Evolutionary conservation across 1,140 invertebrate species (phyloP).

Genomic region (Atopsyche davidsoni): DNA sequence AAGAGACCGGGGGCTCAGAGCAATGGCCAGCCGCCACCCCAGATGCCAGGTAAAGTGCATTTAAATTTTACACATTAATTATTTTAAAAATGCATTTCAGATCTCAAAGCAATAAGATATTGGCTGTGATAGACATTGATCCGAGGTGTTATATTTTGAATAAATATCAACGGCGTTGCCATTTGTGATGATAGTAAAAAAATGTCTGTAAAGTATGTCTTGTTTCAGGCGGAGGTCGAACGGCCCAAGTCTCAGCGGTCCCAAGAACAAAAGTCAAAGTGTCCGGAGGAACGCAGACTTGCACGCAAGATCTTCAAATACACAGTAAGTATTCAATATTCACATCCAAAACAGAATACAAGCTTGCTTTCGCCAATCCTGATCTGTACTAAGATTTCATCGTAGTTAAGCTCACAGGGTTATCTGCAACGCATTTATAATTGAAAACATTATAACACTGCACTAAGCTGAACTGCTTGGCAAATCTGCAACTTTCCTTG

Average conservation of each 20-base stretch:
- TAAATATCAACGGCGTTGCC: no score
- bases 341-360: not conserved
- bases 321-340: slow-evolving; percentile 49
- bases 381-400: slow-evolving; percentile 3
- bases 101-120: no score
- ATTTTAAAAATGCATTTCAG: no score
- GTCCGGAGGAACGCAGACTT: slow-evolving; percentile 82
- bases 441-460: no score
- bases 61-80: no score
- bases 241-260: slow-evolving; percentile 76
- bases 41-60: slow-evolving; percentile 7
- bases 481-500: no score
- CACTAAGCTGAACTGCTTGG: no score
- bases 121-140: no score
- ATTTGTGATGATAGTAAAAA: no score
- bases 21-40: not conserved
- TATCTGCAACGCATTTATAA: no score
- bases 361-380: not conserved
- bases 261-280: slow-evolving; percentile 81
- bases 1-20: slow-evolving; percentile 61
- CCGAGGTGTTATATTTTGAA: no score
- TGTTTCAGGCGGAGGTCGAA: slow-evolving; percentile 48
- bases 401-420: no score
- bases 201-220: slow-evolving; percentile 5
- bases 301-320: slow-evolving; percentile 69